Conservation (phyloP, 2,113 vertebrate species). For the Eptatretus burgeri region DNA sequence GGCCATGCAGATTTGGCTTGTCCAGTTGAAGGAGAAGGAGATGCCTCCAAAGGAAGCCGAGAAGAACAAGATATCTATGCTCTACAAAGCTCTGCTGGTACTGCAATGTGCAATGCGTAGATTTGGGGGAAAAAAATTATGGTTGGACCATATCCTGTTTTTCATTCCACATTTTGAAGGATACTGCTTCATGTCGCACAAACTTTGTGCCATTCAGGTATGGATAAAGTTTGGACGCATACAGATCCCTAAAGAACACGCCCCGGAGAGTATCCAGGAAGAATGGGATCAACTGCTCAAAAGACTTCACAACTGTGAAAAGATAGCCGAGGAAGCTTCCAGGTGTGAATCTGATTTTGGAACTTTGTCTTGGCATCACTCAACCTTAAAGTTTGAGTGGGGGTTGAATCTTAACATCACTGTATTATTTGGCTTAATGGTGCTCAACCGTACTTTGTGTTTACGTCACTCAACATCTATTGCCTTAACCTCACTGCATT, state of each 20-base stretch:
- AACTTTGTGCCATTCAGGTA: not conserved
- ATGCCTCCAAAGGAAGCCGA: slow-evolving; percentile 1
- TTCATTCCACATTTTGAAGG: too few relatives aligned
- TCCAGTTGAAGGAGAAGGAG: slow-evolving; percentile 3
- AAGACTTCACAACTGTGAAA: not conserved
- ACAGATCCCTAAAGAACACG: not conserved
- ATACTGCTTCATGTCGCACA: too few relatives aligned
- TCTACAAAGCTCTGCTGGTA: not conserved
- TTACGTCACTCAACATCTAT: too few relatives aligned
- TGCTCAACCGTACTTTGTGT: too few relatives aligned
- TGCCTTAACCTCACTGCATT: too few relatives aligned
- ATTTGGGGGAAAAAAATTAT: too few relatives aligned
- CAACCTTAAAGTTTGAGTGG: too few relatives aligned
- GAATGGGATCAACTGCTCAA: slow-evolving; percentile 3
- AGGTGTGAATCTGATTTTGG: not conserved
- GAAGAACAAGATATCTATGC: not conserved
- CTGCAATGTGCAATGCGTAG: not conserved
- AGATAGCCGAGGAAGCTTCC: not conserved
- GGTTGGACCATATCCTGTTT: too few relatives aligned
- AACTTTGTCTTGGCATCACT: too few relatives aligned
- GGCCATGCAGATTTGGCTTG: slow-evolving; percentile 1
- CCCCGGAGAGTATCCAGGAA: not conserved
- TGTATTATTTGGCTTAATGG: too few relatives aligned
- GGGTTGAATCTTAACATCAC: too few relatives aligned
- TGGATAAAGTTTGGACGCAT: slow-evolving; percentile 3